Conservation (phyloP, 2,113 vertebrate genomes). For the Esox niger region DNA sequence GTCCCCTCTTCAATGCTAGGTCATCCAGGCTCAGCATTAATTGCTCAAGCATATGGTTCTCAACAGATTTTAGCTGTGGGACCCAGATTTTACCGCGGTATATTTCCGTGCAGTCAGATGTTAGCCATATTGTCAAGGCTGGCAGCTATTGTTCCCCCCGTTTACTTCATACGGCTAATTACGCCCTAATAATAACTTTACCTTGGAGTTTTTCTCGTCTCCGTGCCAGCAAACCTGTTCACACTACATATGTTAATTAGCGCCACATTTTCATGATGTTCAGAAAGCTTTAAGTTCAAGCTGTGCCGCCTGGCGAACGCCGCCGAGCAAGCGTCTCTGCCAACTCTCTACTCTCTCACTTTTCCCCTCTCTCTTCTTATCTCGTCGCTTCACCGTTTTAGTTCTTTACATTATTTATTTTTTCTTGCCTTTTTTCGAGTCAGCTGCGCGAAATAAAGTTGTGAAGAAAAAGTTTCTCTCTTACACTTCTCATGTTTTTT, state of each 20-base stretch:
- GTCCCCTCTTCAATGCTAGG: conserved; percentile 93
- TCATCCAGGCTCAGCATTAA: conserved; percentile 96
- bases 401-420: conserved; percentile 58
- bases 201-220: conserved; percentile 98
- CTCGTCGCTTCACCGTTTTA: conserved; percentile 40
- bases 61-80: conserved; percentile 97
- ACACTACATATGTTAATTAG: conserved; percentile 99
- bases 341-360: conserved; percentile 85
- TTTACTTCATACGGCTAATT: conserved; percentile 99
- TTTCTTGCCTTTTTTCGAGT: conserved; percentile 52
- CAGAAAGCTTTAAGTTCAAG: conserved; percentile 99
- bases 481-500: conserved; percentile 23
- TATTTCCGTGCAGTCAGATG: conserved; percentile 91
- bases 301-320: conserved; percentile 95
- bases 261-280: conserved; percentile 99
- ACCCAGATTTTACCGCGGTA: conserved; percentile 95
- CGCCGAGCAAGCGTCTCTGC: conserved; percentile 86
- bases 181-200: conserved; percentile 99
- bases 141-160: conserved; percentile 99
- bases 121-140: conserved; percentile 99
- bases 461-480: conserved; percentile 64
- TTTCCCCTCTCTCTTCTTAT: conserved; percentile 41
- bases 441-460: conserved; percentile 72
- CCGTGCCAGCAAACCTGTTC: conserved; percentile 99
- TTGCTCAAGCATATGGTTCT: conserved; percentile 98